Percentiles rank a stretch among this genome's conserved stretches.
Evolutionary conservation across 2,888 invertebrate genomes (phyloP).

Genomic region (Mesochorus sp.): DNA sequence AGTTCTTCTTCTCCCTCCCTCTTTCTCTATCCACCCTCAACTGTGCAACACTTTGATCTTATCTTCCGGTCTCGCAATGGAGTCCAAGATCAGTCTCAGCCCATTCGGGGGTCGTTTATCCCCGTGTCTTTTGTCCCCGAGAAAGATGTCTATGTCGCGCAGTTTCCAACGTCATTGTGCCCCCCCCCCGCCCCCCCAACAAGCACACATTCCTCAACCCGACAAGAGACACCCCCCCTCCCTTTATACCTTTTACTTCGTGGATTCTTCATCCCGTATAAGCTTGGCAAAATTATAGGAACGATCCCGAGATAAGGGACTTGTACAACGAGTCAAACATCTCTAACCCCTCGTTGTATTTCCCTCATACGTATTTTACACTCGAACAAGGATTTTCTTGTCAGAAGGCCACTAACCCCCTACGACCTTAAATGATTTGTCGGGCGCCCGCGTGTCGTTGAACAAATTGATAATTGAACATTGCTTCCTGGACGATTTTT

Average conservation of each 20-base stretch:
- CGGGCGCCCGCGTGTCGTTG: too few species aligned
- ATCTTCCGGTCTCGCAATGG: slow-evolving; percentile 55
- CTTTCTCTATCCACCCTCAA: not conserved
- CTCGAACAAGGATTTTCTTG: too few species aligned
- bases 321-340: slow-evolving; percentile 41
- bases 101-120: slow-evolving; percentile 23
- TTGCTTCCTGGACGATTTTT: too few species aligned
- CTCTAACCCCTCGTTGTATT: slow-evolving; percentile 44
- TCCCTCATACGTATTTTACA: slow-evolving; percentile 20
- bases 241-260: not conserved
- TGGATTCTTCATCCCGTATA: slow-evolving; percentile 61
- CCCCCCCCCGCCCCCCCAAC: too few species aligned
- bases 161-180: slow-evolving; percentile 48
- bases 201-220: slow-evolving; percentile 45
- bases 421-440: too few species aligned
- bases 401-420: too few species aligned
- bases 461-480: too few species aligned
- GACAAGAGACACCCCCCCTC: slow-evolving; percentile 36
- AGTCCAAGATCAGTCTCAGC: slow-evolving; percentile 21
- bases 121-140: slow-evolving; percentile 44
- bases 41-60: slow-evolving; percentile 54
- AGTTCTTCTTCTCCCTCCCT: not conserved
- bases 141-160: slow-evolving; percentile 50
- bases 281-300: slow-evolving; percentile 67
- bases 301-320: slow-evolving; percentile 62